Conservation (phyloP, 2,797 vertebrate species). For the Denticeps clupeoides region DNA sequence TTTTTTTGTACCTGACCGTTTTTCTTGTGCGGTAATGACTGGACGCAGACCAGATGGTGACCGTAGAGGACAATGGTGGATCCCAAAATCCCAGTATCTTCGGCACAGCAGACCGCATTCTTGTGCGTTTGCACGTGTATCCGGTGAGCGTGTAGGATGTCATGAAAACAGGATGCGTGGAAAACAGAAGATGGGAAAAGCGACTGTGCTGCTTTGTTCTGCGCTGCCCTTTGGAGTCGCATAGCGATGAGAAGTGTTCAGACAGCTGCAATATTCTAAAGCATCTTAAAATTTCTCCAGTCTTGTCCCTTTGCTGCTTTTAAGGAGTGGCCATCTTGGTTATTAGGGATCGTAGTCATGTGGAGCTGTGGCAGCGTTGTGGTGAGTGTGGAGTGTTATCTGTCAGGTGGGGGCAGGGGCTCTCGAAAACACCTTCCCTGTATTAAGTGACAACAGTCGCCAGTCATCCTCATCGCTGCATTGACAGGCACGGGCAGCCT, state of each 20-base stretch:
- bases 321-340: no score
- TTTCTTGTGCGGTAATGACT: no score
- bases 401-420: conserved; percentile 12
- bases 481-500: conserved; percentile 34
- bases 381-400: background rate
- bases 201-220: background rate
- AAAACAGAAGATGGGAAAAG: background rate
- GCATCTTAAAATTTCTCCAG: no score
- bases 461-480: conserved; percentile 4
- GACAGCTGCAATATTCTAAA: no score
- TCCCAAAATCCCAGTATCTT: no score
- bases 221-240: background rate
- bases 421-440: conserved; percentile 36
- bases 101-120: no score
- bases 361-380: background rate
- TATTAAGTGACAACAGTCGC: conserved; percentile 52
- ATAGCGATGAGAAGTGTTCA: no score
- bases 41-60: no score
- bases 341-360: no score
- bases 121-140: background rate
- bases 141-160: background rate
- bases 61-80: no score
- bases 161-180: background rate
- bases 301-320: no score
- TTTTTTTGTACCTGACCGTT: no score